A percentile compares a stretch with the other conserved stretches of the same genome.
Conservation (phyloP, 2,113 vertebrate genomes). For the Odocoileus virginianus region DNA sequence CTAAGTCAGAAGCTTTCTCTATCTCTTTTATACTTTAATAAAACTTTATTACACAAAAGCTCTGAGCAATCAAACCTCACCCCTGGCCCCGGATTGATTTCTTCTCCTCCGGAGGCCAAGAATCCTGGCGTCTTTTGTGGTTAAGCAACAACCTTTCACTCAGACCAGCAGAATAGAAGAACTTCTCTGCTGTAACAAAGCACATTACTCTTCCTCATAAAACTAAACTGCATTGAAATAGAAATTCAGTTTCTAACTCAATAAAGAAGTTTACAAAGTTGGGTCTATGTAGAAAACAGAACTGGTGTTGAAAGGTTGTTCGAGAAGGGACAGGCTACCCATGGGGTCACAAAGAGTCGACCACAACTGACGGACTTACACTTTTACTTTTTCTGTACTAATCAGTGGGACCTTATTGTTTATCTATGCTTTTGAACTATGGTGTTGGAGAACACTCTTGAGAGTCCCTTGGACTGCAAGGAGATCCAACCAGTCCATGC, state of each 20-base stretch:
- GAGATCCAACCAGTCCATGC: too few relatives aligned
- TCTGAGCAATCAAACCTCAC: not conserved
- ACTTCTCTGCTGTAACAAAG: not conserved
- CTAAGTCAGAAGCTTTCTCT: not conserved
- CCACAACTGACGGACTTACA: not conserved
- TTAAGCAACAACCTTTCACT: not conserved
- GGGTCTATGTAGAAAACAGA: not conserved
- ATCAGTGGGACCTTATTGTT: not conserved
- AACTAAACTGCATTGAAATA: not conserved
- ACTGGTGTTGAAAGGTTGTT: not conserved
- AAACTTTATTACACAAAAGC: not conserved
- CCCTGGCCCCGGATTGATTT: not conserved
- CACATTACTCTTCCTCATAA: not conserved
- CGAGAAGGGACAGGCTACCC: not conserved
- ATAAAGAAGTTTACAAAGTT: not conserved
- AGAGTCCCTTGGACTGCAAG: too few relatives aligned
- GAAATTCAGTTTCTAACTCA: not conserved
- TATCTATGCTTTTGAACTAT: not conserved
- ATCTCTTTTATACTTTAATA: not conserved
- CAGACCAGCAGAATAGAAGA: not conserved
- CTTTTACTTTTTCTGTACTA: not conserved
- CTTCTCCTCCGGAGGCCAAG: not conserved
- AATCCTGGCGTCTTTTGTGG: accelerated
- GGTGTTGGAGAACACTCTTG: too few relatives aligned
- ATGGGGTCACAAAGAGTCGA: not conserved